Percentiles rank a stretch among this genome's conserved stretches.
These are phyloP conservation scores for Ceratosolen fusciceps DNA, from an alignment of 1,140 invertebrate species.

Conservation along the genomic window DNA sequence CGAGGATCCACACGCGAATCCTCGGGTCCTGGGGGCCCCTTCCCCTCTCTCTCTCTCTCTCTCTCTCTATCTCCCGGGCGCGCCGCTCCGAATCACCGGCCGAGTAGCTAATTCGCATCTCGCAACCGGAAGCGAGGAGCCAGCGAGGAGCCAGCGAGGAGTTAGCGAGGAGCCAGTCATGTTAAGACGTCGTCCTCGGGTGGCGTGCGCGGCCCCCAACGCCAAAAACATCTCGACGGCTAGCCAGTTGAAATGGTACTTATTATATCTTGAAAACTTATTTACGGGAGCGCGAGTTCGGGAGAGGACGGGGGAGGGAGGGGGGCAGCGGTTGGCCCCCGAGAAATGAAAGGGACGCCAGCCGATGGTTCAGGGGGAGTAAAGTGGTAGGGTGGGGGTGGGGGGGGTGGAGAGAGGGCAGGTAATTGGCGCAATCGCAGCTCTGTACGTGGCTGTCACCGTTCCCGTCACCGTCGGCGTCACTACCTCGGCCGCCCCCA, in stretches of 20 bases:
- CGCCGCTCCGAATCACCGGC: slow-evolving; percentile 13
- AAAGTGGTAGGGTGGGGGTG: no score
- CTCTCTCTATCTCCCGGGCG: no score
- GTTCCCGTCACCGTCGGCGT: no score
- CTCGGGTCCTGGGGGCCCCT: no score
- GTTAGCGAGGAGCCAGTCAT: neutral
- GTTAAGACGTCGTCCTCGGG: slow-evolving; percentile 28
- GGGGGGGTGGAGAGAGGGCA: neutral
- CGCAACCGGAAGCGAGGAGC: slow-evolving; percentile 29
- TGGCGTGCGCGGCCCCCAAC: neutral
- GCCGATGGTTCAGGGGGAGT: no score
- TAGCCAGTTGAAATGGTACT: slow-evolving; percentile 19
- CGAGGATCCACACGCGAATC: slow-evolving; percentile 5
- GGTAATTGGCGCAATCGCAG: neutral
- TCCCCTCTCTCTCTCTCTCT: no score
- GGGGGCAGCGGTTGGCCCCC: neutral
- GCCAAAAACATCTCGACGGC: neutral
- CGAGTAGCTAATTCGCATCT: slow-evolving; percentile 26
- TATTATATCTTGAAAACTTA: slow-evolving; percentile 43
- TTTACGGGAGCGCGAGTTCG: neutral
- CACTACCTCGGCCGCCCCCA: neutral
- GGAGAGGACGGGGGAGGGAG: neutral
- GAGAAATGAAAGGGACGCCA: no score
- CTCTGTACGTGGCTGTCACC: no score
- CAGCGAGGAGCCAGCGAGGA: slow-evolving; percentile 10